phyloP scores from a whole-genome alignment of 1,140 invertebrate species.

The Calephelis nemesis region DNA sequence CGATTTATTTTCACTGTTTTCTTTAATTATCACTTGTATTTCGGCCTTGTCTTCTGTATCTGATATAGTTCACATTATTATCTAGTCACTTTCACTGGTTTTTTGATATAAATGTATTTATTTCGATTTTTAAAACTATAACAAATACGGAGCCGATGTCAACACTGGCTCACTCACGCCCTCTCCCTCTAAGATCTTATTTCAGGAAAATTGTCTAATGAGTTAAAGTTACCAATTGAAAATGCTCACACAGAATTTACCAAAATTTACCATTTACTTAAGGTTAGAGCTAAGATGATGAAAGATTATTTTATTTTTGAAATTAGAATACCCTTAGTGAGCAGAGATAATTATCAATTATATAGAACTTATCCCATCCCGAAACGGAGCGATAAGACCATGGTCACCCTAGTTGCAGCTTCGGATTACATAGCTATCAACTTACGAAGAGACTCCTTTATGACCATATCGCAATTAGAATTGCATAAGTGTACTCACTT shows the following conservation, averaged over 20 bases:
- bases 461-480: constrained; percentile 6
- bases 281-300: constrained; percentile 3
- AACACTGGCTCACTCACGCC: too few relatives aligned
- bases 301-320: constrained; percentile 14
- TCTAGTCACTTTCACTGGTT: too few relatives aligned
- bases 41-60: too few relatives aligned
- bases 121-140: too few relatives aligned
- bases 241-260: constrained; percentile 1
- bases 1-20: too few relatives aligned
- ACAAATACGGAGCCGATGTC: too few relatives aligned
- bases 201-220: constrained; percentile 5
- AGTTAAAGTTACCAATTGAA: constrained; percentile 10
- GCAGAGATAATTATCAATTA: constrained; percentile 17
- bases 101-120: too few relatives aligned
- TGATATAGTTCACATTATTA: too few relatives aligned
- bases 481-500: constrained; percentile 4
- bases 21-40: too few relatives aligned
- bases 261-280: constrained; percentile 2
- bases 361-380: constrained; percentile 13
- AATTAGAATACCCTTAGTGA: constrained; percentile 21
- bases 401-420: too few relatives aligned
- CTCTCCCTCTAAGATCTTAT: neutral
- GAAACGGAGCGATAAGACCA: too few relatives aligned
- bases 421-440: too few relatives aligned
- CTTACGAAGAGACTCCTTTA: constrained; percentile 12